Base-by-base conservation (phyloP, 2,113 vertebrate species). In the Anarhynchus alexandrinus region DNA sequence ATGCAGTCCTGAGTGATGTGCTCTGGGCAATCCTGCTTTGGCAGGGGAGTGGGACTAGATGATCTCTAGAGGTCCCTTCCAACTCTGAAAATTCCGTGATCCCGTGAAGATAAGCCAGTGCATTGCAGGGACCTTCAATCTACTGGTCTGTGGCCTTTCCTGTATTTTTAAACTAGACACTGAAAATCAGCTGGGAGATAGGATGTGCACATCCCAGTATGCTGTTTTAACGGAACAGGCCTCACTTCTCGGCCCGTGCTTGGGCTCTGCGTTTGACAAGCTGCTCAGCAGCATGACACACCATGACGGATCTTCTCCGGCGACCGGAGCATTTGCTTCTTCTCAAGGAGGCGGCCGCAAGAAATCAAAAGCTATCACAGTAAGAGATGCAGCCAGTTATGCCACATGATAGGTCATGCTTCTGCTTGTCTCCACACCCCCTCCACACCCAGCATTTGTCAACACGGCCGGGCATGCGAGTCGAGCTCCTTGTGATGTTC, bases 401-500 rank as follows among this genome's bases (percentile, higher is more conserved):
- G n/a, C 32, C 52, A 36, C 43, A 5, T 15, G 74, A 15, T 62
- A 51, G 66, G 26, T 77, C 18, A n/a, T 76, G 82, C 71, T 65
- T 52, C 62, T 88, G 54, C 67, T 80, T 57, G 89, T 82, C 74
- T 82, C 64, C 65, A 26, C 74, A 12, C 25, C 43, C 36, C 13
- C 26, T 78, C 65, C 66, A 42, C 79, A 62, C 71, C 86, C 89
- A 80, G 57, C 18, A 1, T 76, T 82, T 95, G 71, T 72, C 83
- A 83, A 43, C 89, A 57, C 0, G 0, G 18, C n/a, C 32, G 71
- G 58, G 66, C 1, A 2, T 36, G 61, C 4, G 1, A 20, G 36
- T 55, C 7, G 2, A 29, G 65, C 71, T 85, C 58, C 13, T 51
- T 30, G 29, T 73, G 49, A 23, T 45, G 5, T 64, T 76, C 25